These are phyloP conservation scores for Stichopus horrens DNA, from an alignment of 53 echinoderm and acorn worm species.

Conservation along the genomic window DNA sequence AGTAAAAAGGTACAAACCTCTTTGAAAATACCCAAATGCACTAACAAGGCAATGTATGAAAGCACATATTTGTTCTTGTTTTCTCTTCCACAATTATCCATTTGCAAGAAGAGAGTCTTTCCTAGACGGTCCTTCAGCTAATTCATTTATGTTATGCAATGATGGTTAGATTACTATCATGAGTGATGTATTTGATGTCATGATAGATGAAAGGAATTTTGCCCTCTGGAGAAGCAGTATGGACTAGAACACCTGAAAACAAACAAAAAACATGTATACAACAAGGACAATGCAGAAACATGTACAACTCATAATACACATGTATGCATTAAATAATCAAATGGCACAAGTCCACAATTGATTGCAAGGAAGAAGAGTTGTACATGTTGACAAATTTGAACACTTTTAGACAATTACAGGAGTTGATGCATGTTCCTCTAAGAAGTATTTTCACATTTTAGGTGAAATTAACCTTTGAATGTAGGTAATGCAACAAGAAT, in stretches of 20 bases:
- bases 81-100: constrained; percentile 44
- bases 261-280: neutral
- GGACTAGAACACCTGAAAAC: constrained; percentile 21
- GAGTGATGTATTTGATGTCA: constrained; percentile 26
- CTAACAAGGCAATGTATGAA: neutral
- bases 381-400: no score
- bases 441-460: no score
- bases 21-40: constrained; percentile 32
- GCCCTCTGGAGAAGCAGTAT: constrained; percentile 3
- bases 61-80: constrained; percentile 40
- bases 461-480: no score
- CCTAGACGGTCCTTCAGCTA: neutral
- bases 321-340: no score
- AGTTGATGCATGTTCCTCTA: no score
- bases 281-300: no score
- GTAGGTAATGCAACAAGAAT: no score
- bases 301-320: no score
- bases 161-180: constrained; percentile 39
- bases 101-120: constrained; percentile 39
- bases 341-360: no score
- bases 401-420: no score
- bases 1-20: neutral
- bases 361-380: no score
- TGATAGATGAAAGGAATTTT: constrained; percentile 21
- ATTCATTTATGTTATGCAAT: constrained; percentile 8